Base-by-base conservation (phyloP, 2,113 vertebrate genomes). In the Numenius arquata region DNA sequence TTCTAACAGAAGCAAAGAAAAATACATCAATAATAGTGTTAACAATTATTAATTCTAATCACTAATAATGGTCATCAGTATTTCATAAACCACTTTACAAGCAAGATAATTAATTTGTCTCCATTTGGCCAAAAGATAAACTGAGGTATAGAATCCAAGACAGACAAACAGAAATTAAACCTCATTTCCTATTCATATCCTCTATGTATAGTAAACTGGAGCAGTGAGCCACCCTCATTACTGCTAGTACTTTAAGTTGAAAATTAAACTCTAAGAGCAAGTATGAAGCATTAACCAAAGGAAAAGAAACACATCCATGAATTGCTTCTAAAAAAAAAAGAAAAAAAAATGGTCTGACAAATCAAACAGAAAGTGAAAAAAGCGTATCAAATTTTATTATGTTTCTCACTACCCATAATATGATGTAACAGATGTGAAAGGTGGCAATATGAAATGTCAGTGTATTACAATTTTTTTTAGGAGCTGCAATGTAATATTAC, bases 401-500 rank as follows among this genome's bases (percentile, higher is more conserved):
- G 0, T 43, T 74, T 17, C 65, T 85, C 43, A 17, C 29, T 86
- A 5, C 6, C 14, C 23, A 17, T 74, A 47, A 68, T 20, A 43
- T 11, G 8, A 87, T 25, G 22, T 1, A 72, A 14, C 11, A 78
- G 52, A 82, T 38, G 11, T 50, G 34, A 58, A 88, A 82, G 23
- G 25, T 2, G 0, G 23, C 15, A n/a, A 30, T 71, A 67, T 41
- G 17, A 89, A 78, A 55, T 6, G 17, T 41, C 12, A 41, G 4
- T 1, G 0, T 21, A 4, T 34, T 36, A 27, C 8, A 41, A 47
- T 1, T 22, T 9, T 61, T 52, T 26, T 15, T 12, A 72, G 58
- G 12, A 72, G 3, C 17, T 59, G 12, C 23, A 76, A 8, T 18
- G 10, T 34, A 66, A 11, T 15, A 72, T 45, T 15, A 61, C 5